Conservation (phyloP, 2,888 invertebrate species). For the Hirtodrosophila alboralis region DNA sequence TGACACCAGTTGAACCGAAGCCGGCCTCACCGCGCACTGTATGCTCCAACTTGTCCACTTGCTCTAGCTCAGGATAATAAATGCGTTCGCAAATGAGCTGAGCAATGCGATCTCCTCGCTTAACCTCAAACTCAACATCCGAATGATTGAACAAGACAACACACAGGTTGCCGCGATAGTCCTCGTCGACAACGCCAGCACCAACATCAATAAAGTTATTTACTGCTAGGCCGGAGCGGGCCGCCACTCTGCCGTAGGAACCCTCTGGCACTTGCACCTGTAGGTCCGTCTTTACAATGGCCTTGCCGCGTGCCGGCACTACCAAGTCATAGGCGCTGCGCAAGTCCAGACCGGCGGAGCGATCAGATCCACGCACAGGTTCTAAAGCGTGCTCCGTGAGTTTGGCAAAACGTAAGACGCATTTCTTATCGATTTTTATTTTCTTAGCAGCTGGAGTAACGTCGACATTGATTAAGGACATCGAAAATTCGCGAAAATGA, state of each 20-base stretch:
- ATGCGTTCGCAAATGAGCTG: conserved; percentile 98
- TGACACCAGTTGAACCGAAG: conserved; percentile 96
- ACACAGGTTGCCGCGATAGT: conserved; percentile 97
- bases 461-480: conserved; percentile 44
- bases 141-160: conserved; percentile 97
- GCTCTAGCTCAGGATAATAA: conserved; percentile 91
- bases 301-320: conserved; percentile 94
- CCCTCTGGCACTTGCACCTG: conserved; percentile 95
- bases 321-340: conserved; percentile 92
- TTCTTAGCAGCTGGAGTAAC: conserved; percentile 71
- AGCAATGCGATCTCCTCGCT: conserved; percentile 96
- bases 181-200: conserved; percentile 97
- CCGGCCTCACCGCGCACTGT: conserved; percentile 94
- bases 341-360: conserved; percentile 96
- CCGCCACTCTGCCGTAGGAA: conserved; percentile 97
- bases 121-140: conserved; percentile 89
- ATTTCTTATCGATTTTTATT: conserved; percentile 79
- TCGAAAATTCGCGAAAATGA: too few relatives aligned
- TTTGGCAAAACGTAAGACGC: conserved; percentile 90
- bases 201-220: conserved; percentile 99
- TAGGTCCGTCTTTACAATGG: conserved; percentile 94
- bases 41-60: conserved; percentile 90
- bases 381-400: conserved; percentile 91
- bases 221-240: conserved; percentile 95
- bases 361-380: conserved; percentile 92